Evolutionary conservation across 1,140 invertebrate species (phyloP), one percentile per base, ranked within the genome.

Genomic region (Ladona fulva): DNA sequence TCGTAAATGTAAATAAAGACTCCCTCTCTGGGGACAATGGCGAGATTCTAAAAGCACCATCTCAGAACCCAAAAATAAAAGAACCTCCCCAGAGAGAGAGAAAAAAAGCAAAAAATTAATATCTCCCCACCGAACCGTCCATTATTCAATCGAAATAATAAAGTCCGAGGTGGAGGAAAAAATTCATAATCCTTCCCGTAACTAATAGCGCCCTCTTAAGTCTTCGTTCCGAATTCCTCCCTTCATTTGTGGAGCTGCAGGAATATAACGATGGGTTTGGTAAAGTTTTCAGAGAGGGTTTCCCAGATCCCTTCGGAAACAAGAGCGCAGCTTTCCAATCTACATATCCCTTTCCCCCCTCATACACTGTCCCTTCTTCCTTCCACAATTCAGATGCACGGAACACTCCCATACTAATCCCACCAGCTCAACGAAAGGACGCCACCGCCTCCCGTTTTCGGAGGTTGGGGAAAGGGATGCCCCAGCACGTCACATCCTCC

Each of bases 211-310:
- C 19, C 16, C 16, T 66, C 52, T 66, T 66, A 16, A 16, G 16
- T 66, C n/a, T 66, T 66, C 52, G 16, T 66, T 66, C 16, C 52
- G 52, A 66, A 66, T 66, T 6, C 52, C 52, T 19, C 52, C 52
- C 52, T 22, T 66, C 52, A 66, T 66, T 66, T 66, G 12, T 12
- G 14, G 3, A 22, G 52, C 52, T 19, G 52, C 52, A 22, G 52
- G 52, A 19, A 66, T 66, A 66, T 66, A 66, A 66, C 52, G 16
- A 22, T 66, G 52, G 52, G 52, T 66, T 66, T 66, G 52, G 52
- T 66, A 66, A 66, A 66, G 52, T 66, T 66, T 66, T 66, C 52
- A 66, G 52, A 22, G 52, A 66, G n/a, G 52, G 52, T 66, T 66
- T 66, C 52, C 52, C 52, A 16, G 52, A 66, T 66, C 52, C 52